Evolutionary conservation across 2,797 vertebrate species (phyloP).

Genomic region (Potorous gilbertii): DNA sequence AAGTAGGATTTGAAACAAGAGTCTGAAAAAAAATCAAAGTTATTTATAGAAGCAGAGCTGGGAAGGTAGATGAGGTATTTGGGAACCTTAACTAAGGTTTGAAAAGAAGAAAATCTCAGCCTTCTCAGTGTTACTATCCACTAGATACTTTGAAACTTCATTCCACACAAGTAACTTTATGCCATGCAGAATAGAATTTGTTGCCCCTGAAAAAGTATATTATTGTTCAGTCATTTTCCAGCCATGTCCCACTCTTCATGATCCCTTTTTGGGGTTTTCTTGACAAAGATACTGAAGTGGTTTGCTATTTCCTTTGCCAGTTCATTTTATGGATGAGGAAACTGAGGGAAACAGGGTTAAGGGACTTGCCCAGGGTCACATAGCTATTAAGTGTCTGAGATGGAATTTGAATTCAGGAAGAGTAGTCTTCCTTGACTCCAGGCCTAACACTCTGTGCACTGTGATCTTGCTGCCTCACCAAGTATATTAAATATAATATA

Average conservation of each 20-base stretch:
- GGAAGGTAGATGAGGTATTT: neutral
- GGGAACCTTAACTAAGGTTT: neutral
- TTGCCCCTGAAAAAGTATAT: neutral
- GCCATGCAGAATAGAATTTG: neutral
- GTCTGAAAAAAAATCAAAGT: neutral
- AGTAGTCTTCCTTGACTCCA: neutral
- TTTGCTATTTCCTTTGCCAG: neutral
- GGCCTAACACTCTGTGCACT: neutral
- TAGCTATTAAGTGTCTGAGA: neutral
- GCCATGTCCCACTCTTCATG: neutral
- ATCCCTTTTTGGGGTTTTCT: neutral
- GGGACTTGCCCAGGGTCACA: neutral
- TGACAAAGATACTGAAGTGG: neutral
- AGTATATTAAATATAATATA: neutral
- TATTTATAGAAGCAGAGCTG: neutral
- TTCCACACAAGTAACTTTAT: neutral
- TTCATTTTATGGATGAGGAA: neutral
- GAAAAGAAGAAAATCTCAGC: neutral
- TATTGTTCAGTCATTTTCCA: neutral
- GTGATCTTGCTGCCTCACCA: neutral
- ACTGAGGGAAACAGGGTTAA: neutral
- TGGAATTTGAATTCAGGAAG: neutral
- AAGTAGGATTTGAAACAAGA: neutral
- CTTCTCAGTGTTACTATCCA: neutral
- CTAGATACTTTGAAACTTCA: neutral